Conservation (phyloP, 2,113 vertebrate species). For the Atractosteus spatula region DNA sequence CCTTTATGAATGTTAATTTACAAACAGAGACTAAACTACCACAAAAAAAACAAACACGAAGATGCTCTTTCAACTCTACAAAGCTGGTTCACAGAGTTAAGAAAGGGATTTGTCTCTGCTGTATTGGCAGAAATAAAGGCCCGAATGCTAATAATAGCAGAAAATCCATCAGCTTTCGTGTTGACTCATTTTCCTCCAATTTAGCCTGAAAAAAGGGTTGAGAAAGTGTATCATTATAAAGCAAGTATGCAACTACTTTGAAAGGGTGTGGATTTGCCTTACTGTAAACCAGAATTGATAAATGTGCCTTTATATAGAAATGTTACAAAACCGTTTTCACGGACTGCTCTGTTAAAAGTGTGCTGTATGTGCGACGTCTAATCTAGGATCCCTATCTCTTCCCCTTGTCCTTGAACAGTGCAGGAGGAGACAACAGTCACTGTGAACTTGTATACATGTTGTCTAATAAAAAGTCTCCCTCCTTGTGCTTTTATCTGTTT, state of each 20-base stretch:
- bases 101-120: too few species aligned
- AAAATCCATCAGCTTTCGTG: too few species aligned
- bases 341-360: constrained; percentile 7
- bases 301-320: constrained; percentile 73
- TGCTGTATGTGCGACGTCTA: constrained; percentile 32
- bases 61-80: too few species aligned
- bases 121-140: too few species aligned
- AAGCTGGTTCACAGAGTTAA: too few species aligned
- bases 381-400: constrained; percentile 33
- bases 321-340: constrained; percentile 49
- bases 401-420: constrained; percentile 38
- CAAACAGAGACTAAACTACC: too few species aligned
- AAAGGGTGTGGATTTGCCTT: constrained; percentile 73
- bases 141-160: too few species aligned
- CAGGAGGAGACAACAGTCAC: constrained; percentile 44
- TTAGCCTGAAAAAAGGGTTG: constrained; percentile 21
- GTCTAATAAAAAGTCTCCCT: constrained; percentile 57
- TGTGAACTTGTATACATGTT: constrained; percentile 51
- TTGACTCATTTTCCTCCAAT: constrained; percentile 14
- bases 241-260: constrained; percentile 32
- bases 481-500: background rate
- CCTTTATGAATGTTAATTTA: too few species aligned
- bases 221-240: constrained; percentile 27
- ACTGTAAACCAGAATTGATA: constrained; percentile 67
- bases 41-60: too few species aligned